Evolutionary conservation across 2,888 invertebrate genomes (phyloP), one percentile per base, ranked within the genome.

Genomic region (Thalpophila matura): DNA sequence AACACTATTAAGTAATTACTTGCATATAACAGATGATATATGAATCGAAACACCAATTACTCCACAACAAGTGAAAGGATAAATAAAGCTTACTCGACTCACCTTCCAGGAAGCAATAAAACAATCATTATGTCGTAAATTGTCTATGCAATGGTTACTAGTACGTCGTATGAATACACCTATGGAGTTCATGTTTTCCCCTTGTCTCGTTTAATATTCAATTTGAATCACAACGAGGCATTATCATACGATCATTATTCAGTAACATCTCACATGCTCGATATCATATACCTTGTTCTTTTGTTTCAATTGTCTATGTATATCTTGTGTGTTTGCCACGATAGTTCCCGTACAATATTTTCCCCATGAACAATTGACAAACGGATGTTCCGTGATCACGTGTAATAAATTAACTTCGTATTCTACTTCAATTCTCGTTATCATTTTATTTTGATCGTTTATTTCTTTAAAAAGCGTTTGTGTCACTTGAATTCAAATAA

Each of bases 231-330:
- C 87, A 89, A 88, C 85, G 79, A 85, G 83, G 77, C 77, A 89
- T 91, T 91, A 89, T 81, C 89, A 90, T 89, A 88, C 79, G 80
- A 88, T 89, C 88, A 88, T 86, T 88, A 90, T 90, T 88, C 89
- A 86, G 86, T 83, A 87, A 85, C 87, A 88, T 89, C 86, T 85
- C 86, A 85, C 88, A 89, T 89, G 87, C 82, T 78, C 81, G 77
- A 84, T 86, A 85, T 82, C 79, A 85, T 86, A 84, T 77, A 80
- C 82, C 82, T 79, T 78, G 84, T 85, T 86, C 84, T 85, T 86
- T 88, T 85, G 86, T 86, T 85, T 86, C 83, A 75, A 86, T 87
- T 84, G 80, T 84, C 76, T 85, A 84, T 84, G 74, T 80, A 18
- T 57, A 37, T 24, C 59, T 51, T 29, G 29, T 29, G 18, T 60